Evolutionary conservation across 2,113 vertebrate genomes (phyloP).

Genomic region (Cromileptes altivelis): DNA sequence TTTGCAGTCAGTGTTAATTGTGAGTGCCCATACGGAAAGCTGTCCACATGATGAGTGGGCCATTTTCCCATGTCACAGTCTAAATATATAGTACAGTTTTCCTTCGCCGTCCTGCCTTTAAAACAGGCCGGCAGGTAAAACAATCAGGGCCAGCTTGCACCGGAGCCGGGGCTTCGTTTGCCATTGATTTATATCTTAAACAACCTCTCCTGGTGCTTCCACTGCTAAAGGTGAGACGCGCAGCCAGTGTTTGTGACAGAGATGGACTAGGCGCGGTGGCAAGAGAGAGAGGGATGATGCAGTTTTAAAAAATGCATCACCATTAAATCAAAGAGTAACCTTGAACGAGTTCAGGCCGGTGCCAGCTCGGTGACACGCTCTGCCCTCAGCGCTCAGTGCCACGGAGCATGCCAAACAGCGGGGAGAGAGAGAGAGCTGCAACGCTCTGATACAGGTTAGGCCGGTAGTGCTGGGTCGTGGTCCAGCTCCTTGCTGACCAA

Average conservation of each 20-base stretch:
- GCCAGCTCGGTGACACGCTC: slow-evolving; percentile 70
- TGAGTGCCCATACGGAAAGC: slow-evolving; percentile 29
- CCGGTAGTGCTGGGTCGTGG: slow-evolving; percentile 26
- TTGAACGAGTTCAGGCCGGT: slow-evolving; percentile 68
- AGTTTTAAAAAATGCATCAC: slow-evolving; percentile 78
- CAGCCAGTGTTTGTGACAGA: slow-evolving; percentile 76
- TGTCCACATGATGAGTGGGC: slow-evolving; percentile 53
- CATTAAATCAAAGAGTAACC: slow-evolving; percentile 81
- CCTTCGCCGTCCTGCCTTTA: slow-evolving; percentile 59
- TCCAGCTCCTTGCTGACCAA: slow-evolving; percentile 52
- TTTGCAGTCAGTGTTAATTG: slow-evolving; percentile 45
- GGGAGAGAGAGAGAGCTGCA: slow-evolving; percentile 16
- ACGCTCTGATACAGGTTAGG: slow-evolving; percentile 34
- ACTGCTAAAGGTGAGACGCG: slow-evolving; percentile 76
- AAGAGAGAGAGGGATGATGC: slow-evolving; percentile 73
- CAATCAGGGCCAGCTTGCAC: slow-evolving; percentile 60
- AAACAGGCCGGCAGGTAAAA: slow-evolving; percentile 64
- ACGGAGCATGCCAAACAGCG: slow-evolving; percentile 60
- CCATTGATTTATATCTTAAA: slow-evolving; percentile 78
- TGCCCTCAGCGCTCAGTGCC: slow-evolving; percentile 62
- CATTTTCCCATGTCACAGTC: slow-evolving; percentile 39
- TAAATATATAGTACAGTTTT: slow-evolving; percentile 64
- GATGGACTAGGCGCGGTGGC: slow-evolving; percentile 74
- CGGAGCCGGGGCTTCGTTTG: slow-evolving; percentile 58
- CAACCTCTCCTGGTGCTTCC: slow-evolving; percentile 74